Percentiles rank a stretch among this genome's conserved stretches.
Conservation (phyloP, 2,888 invertebrate genomes). For the Synanthedon formicaeformis region DNA sequence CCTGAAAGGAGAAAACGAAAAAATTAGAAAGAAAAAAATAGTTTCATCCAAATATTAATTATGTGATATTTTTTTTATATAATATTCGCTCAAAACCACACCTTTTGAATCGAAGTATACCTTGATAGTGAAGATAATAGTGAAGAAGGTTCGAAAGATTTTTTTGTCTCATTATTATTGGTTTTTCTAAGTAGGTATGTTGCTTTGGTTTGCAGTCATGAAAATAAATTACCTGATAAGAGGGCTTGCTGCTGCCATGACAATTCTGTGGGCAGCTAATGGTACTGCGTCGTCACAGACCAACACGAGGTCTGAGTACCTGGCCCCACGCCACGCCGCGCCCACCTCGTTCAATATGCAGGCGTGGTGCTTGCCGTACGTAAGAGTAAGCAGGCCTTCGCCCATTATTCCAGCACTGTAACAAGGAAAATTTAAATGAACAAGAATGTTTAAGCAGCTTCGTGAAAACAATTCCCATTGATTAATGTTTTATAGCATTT, state of each 20-base stretch:
- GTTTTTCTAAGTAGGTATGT: no score
- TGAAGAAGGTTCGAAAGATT: no score
- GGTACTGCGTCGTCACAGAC: constrained; percentile 87
- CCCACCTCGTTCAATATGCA: constrained; percentile 92
- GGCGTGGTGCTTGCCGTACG: constrained; percentile 94
- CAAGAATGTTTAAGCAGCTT: no score
- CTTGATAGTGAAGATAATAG: no score
- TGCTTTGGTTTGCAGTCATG: background rate
- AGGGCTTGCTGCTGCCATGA: constrained; percentile 89
- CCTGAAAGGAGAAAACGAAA: constrained; percentile 34
- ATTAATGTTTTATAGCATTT: no score
- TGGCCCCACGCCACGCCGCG: constrained; percentile 88
- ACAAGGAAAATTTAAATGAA: background rate
- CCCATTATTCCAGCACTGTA: constrained; percentile 71
- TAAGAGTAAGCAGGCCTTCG: constrained; percentile 87
- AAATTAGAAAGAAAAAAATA: no score
- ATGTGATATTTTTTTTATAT: background rate
- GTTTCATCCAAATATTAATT: no score
- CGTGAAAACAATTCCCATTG: no score
- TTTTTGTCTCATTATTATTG: background rate
- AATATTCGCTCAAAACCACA: background rate
- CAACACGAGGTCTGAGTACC: constrained; percentile 87
- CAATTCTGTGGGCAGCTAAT: constrained; percentile 85
- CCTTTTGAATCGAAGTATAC: no score
- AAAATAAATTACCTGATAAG: constrained; percentile 74